Percentiles rank a stretch among this genome's conserved stretches.
These are phyloP conservation scores for Temnothorax unifasciatus DNA, from an alignment of 2,888 invertebrate genomes.

Conservation along the genomic window DNA sequence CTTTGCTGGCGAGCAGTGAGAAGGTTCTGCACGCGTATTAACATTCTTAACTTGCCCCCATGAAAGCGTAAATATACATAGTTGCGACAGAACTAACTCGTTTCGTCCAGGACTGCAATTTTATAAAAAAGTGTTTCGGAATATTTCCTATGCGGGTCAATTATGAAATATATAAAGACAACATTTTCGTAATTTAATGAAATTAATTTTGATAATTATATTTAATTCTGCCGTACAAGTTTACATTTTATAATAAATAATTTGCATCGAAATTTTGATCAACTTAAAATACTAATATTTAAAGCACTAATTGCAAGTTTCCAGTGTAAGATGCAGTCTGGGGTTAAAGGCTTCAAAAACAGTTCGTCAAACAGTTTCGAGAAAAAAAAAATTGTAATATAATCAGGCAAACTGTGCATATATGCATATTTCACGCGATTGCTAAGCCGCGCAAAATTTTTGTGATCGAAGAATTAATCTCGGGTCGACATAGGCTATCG, in stretches of 20 bases:
- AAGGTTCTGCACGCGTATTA: not conserved
- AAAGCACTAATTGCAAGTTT: not conserved
- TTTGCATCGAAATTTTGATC: not conserved
- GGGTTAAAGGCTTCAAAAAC: not conserved
- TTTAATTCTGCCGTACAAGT: not conserved
- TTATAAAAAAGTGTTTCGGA: not conserved
- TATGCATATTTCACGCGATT: conserved; percentile 42
- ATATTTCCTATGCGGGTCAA: not conserved
- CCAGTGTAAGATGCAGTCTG: not conserved
- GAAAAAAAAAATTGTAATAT: not conserved
- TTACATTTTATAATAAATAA: not conserved
- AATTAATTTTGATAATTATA: not conserved
- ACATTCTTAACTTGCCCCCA: not conserved
- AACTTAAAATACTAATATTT: not conserved
- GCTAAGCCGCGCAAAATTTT: conserved; percentile 31
- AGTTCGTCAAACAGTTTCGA: not conserved
- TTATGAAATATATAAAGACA: not conserved
- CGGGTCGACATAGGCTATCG: conserved; percentile 77
- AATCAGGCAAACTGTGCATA: not conserved
- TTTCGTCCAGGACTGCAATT: not conserved
- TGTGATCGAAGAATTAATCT: conserved; percentile 71
- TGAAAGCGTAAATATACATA: not conserved
- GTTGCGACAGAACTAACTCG: conserved; percentile 8
- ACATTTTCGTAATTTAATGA: not conserved
- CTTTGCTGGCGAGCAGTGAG: not conserved